Evolutionary conservation across 2,888 invertebrate species (phyloP), one percentile per base, ranked within the genome.

Genomic region (Malthinus seriepunctatus): DNA sequence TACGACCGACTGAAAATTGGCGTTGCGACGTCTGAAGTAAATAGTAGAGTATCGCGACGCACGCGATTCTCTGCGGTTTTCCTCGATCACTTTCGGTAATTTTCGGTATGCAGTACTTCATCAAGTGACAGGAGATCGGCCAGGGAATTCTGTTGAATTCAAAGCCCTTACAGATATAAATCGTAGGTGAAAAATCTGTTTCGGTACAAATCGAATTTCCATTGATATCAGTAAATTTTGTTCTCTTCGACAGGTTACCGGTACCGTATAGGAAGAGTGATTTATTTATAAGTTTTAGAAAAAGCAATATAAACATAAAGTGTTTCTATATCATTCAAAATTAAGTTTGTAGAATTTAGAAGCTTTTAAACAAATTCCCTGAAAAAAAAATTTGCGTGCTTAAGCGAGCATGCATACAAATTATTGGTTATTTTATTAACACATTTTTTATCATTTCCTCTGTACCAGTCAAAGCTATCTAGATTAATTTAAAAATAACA

Each of bases 21-120:
- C 71, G 75, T 73, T 76, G 70, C 75, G 74, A 73, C 76, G 76
- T 69, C 70, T 67, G 71, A 68, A 71, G 74, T 75, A 75, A 75
- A 75, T 73, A 73, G 67, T 75, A 61, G 75, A 73, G 76, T 76
- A 76, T 75, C 76, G 75, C 73, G 73, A 74, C 71, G 73, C 67
- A 61, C 55, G 67, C 72, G 69, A 63, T 45, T 15, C 42, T 42
- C 42, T 51, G 63, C 68, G 68, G 56, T 15, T 32, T 50, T 54
- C 47, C 65, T 62, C 71, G 71, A 51, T 39, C 46, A 42, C 50
- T 47, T 31, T 64, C 63, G 65, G 56, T 46, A 53, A 42, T 37
- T 56, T 53, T 56, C 56, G 62, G 48, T 33, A 39, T 52, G 62
- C 67, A 60, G 68, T 71, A 69, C 69, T 72, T 72, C 72, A 72